Percentiles rank a stretch among this genome's conserved stretches.
Evolutionary conservation across 2,797 vertebrate species (phyloP).

Genomic region (Manis pentadactyla): DNA sequence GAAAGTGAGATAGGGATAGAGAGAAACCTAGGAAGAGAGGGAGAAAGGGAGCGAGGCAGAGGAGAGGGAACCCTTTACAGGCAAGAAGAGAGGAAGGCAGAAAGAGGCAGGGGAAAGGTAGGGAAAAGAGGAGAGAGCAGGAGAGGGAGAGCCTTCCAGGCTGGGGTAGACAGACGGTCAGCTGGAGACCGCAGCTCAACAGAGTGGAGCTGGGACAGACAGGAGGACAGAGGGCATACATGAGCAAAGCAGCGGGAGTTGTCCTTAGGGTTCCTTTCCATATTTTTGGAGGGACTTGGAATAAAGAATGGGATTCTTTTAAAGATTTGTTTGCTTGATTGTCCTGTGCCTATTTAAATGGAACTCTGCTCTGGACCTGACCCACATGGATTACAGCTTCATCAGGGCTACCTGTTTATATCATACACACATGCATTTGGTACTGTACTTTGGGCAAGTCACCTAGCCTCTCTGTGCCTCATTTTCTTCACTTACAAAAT

Average conservation of each 20-base stretch:
- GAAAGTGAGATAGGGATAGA: not conserved
- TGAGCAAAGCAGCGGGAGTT: not conserved
- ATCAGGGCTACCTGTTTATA: not conserved
- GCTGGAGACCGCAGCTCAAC: not conserved
- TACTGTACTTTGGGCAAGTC: not conserved
- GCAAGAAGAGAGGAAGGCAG: not conserved
- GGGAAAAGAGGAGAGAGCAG: not conserved
- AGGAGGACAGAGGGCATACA: not conserved
- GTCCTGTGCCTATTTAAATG: not conserved
- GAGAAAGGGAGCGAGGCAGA: not conserved
- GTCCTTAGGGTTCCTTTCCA: not conserved
- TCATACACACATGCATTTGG: fast-evolving
- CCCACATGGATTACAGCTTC: not conserved
- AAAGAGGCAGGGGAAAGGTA: not conserved
- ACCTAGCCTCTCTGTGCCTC: not conserved
- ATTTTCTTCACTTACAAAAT: not conserved
- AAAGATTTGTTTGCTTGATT: not conserved
- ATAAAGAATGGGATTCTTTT: not conserved
- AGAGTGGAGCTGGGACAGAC: not conserved
- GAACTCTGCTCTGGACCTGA: not conserved
- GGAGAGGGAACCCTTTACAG: not conserved
- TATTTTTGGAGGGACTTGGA: not conserved
- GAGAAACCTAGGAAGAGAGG: not conserved
- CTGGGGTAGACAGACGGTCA: too few relatives aligned
- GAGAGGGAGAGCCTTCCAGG: not conserved